These are phyloP conservation scores for Macrotis lagotis DNA, from an alignment of 2,113 vertebrate genomes.

Conservation along the genomic window DNA sequence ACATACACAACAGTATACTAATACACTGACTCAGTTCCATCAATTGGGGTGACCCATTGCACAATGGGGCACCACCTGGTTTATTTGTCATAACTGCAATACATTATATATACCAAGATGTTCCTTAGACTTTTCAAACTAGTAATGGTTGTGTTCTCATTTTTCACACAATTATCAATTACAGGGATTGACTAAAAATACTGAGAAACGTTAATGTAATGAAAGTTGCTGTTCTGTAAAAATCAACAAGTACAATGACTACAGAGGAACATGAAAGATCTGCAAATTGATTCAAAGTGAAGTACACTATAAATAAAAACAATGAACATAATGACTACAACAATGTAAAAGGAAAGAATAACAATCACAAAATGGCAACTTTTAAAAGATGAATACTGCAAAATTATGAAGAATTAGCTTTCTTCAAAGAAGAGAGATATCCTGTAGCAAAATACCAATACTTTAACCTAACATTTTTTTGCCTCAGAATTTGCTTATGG, in stretches of 20 bases:
- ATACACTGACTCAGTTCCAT: too few species aligned
- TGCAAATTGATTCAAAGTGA: too few species aligned
- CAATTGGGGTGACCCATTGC: too few species aligned
- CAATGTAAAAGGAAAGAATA: not conserved
- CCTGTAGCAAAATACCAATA: not conserved
- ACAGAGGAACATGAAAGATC: not conserved
- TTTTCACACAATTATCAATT: not conserved
- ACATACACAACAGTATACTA: too few species aligned
- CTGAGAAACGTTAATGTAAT: not conserved
- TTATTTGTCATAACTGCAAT: too few species aligned
- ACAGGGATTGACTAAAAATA: not conserved
- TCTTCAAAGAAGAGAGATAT: conserved; percentile 29
- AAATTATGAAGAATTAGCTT: conserved; percentile 18
- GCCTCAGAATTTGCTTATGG: not conserved
- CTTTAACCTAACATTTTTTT: not conserved
- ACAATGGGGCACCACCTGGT: too few species aligned
- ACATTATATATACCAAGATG: too few species aligned
- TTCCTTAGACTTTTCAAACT: too few species aligned
- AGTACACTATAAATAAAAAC: too few species aligned
- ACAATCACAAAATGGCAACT: conserved; percentile 2
- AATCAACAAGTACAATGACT: not conserved
- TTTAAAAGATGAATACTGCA: conserved; percentile 23
- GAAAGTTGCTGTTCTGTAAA: not conserved
- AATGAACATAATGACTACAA: too few species aligned
- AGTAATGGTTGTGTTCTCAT: too few species aligned